Evolutionary conservation across 2,113 vertebrate species (phyloP).

Genomic region (Harpagus bidentatus): DNA sequence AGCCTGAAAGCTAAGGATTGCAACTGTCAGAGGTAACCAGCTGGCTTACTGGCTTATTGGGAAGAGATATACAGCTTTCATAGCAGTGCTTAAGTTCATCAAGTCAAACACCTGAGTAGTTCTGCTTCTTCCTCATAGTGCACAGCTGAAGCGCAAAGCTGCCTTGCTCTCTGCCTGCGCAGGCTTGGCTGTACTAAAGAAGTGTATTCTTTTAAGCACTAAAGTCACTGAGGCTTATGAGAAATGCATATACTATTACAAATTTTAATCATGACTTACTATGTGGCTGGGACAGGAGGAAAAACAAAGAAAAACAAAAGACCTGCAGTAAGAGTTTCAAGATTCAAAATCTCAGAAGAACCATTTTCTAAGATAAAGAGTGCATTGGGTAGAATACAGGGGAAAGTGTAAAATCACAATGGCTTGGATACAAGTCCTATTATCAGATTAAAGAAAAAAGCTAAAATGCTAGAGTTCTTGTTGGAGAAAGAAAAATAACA

Average conservation of each 20-base stretch:
- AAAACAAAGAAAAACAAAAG: neutral
- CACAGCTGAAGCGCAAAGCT: neutral
- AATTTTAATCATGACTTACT: neutral
- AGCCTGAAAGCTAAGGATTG: neutral
- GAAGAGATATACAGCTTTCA: neutral
- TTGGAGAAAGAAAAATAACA: neutral
- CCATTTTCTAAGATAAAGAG: neutral
- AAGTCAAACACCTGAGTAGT: neutral
- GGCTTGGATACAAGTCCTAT: neutral
- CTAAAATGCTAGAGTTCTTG: neutral
- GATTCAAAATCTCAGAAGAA: neutral
- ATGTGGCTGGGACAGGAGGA: neutral
- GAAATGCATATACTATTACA: neutral
- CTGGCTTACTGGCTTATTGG: neutral
- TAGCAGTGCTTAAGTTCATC: neutral
- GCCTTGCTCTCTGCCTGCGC: neutral
- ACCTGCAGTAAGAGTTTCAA: neutral
- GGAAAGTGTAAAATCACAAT: neutral
- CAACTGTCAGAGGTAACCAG: neutral
- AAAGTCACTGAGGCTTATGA: neutral
- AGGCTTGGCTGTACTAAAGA: neutral
- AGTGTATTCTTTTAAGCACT: neutral
- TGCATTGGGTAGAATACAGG: neutral
- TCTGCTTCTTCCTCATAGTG: neutral
- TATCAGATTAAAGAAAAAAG: neutral